Conservation (phyloP, 2,888 invertebrate species). For the Folsomia candida region DNA sequence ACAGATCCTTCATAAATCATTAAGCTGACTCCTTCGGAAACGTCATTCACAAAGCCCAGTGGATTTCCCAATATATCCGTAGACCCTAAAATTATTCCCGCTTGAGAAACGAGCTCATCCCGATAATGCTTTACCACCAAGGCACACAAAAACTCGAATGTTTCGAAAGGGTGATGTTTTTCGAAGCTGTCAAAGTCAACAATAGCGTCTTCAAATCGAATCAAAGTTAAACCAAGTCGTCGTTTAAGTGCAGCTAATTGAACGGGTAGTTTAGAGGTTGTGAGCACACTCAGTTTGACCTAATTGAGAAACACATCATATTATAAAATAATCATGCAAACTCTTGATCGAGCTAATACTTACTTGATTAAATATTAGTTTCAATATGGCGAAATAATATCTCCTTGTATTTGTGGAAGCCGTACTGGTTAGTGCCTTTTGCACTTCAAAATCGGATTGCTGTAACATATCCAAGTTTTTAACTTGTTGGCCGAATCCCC, state of each 20-base stretch:
- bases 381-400: constrained; percentile 81
- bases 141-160: constrained; percentile 75
- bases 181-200: constrained; percentile 87
- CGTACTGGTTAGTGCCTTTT: constrained; percentile 74
- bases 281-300: constrained; percentile 85
- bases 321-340: neutral
- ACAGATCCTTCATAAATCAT: constrained; percentile 80
- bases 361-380: constrained; percentile 74
- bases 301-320: constrained; percentile 56
- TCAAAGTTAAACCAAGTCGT: constrained; percentile 79
- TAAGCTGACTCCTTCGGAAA: constrained; percentile 90
- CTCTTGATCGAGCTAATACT: neutral
- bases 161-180: constrained; percentile 86
- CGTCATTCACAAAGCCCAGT: constrained; percentile 89
- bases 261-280: constrained; percentile 75
- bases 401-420: constrained; percentile 76
- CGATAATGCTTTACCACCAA: constrained; percentile 83
- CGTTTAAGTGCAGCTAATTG: constrained; percentile 78
- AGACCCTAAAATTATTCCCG: constrained; percentile 89
- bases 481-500: constrained; percentile 56
- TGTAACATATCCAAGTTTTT: constrained; percentile 63
- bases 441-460: constrained; percentile 77
- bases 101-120: constrained; percentile 91
- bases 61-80: constrained; percentile 98
- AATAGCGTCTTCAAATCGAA: constrained; percentile 94